These are phyloP conservation scores for Galemys pyrenaicus DNA, from an alignment of 2,113 vertebrate genomes.

Conservation along the genomic window DNA sequence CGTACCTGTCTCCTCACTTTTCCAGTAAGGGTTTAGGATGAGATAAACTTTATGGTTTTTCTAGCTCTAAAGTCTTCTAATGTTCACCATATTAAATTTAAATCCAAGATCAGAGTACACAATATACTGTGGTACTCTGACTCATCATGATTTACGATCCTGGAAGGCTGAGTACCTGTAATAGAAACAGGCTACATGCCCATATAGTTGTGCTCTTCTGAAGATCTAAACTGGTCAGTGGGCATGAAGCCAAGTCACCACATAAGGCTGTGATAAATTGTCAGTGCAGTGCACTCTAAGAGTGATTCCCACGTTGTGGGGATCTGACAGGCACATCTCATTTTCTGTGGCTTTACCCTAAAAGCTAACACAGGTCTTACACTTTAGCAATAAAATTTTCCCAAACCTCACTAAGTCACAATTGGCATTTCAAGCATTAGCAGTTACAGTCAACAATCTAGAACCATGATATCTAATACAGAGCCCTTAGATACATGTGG, in stretches of 20 bases:
- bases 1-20: background rate
- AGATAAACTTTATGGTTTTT: background rate
- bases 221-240: constrained; percentile 23
- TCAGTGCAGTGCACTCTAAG: background rate
- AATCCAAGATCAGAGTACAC: background rate
- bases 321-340: background rate
- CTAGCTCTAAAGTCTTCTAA: background rate
- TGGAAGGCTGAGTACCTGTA: background rate
- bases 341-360: background rate
- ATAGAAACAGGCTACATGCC: background rate
- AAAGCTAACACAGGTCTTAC: background rate
- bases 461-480: background rate
- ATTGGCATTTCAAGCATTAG: background rate
- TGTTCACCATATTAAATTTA: constrained; percentile 5
- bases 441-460: background rate
- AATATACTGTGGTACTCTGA: background rate
- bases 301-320: background rate
- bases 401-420: background rate
- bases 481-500: background rate
- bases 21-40: background rate
- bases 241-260: background rate
- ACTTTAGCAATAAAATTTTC: background rate
- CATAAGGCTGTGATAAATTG: background rate
- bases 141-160: background rate
- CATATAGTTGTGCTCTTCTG: background rate